phyloP scores from a whole-genome alignment of 2,888 invertebrate genomes.

The Ommatoiulus sabulosus region DNA sequence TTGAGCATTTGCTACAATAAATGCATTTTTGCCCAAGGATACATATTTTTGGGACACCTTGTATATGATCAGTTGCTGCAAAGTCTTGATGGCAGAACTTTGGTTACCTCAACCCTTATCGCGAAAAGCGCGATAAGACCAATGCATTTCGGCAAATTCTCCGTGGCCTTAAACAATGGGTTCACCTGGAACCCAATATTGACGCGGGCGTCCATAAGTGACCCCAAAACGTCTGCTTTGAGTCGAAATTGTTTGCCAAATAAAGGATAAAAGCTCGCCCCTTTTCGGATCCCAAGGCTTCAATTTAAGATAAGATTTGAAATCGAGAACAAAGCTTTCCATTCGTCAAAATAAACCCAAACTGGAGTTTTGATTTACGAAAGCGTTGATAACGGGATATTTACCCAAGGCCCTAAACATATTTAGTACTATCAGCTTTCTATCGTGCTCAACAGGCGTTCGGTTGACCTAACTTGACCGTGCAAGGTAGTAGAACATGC shows the following conservation, averaged over 20 bases:
- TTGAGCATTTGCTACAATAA: too few relatives aligned
- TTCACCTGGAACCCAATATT: background rate
- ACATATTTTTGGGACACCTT: too few relatives aligned
- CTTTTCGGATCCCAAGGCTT: background rate
- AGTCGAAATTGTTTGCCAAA: background rate
- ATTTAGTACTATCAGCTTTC: background rate
- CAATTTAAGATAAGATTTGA: background rate
- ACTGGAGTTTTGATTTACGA: background rate
- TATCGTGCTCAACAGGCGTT: background rate
- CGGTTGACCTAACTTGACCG: background rate
- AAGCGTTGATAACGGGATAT: background rate
- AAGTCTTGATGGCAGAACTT: too few relatives aligned
- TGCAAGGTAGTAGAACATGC: too few relatives aligned
- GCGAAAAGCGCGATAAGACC: background rate
- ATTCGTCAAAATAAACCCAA: background rate
- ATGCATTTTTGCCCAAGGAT: too few relatives aligned
- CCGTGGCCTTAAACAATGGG: slow-evolving; percentile 7
- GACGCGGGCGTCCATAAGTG: background rate
- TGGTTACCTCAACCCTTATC: slow-evolving; percentile 1
- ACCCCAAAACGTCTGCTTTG: slow-evolving; percentile 15
- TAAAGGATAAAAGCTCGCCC: background rate
- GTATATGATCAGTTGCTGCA: too few relatives aligned
- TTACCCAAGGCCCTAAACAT: background rate
- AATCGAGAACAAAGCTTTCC: background rate
- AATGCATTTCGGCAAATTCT: background rate